These are phyloP conservation scores for Semotilus atromaculatus DNA, from an alignment of 2,797 vertebrate species.

Conservation along the genomic window DNA sequence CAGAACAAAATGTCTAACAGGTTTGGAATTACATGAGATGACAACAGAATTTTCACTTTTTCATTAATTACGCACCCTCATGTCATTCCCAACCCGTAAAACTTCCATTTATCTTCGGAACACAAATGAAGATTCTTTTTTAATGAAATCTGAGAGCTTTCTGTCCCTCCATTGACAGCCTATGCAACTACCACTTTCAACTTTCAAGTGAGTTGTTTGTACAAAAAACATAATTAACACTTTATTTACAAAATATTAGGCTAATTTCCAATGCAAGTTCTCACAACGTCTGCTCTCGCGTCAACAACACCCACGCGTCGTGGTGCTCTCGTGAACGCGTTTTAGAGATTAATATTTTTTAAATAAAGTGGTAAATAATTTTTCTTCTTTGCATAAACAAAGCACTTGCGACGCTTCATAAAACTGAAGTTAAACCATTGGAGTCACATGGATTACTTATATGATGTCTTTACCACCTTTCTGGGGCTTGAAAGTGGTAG, in stretches of 20 bases:
- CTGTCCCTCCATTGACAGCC: no score
- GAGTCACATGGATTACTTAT: neutral
- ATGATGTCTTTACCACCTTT: neutral
- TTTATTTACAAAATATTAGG: neutral
- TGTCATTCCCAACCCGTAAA: neutral
- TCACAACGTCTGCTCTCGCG: no score
- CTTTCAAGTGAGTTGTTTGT: no score
- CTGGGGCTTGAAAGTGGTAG: neutral
- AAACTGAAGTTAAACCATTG: neutral
- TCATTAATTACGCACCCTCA: neutral
- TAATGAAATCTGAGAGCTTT: no score
- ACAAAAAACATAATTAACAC: no score
- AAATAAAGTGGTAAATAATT: no score
- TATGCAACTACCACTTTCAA: no score
- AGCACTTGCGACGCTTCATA: neutral
- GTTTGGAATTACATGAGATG: neutral
- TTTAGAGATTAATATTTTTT: neutral
- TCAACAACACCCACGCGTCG: no score
- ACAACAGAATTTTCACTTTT: neutral
- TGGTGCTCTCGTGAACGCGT: neutral
- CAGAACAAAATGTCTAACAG: neutral
- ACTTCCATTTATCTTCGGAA: no score
- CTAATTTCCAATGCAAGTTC: neutral
- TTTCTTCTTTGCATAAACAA: neutral
- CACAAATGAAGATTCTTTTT: no score